These are phyloP conservation scores for Gobio occitaniae DNA, from an alignment of 2,797 vertebrate species.

Conservation along the genomic window DNA sequence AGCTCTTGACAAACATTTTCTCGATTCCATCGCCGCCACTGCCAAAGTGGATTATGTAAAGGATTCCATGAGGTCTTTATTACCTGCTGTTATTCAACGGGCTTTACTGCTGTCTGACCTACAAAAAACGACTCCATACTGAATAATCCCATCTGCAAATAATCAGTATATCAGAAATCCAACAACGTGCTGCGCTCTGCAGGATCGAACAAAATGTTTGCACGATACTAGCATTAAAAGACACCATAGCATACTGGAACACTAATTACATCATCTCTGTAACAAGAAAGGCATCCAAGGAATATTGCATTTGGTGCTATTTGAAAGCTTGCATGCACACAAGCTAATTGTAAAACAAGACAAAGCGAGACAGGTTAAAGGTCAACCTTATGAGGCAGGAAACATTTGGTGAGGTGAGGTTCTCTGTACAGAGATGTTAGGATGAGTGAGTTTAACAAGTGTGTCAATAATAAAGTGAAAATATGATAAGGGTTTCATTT, in stretches of 20 bases:
- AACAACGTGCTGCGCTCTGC: not conserved
- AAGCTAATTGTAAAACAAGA: constrained; percentile 36
- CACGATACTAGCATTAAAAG: not conserved
- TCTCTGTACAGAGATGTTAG: not conserved
- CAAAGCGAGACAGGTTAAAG: not conserved
- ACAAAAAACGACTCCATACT: constrained; percentile 29
- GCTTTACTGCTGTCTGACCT: constrained; percentile 50
- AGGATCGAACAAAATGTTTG: not conserved
- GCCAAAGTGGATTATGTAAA: constrained; percentile 56
- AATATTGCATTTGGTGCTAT: constrained; percentile 26
- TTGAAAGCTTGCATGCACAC: constrained; percentile 17
- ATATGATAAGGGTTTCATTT: not conserved
- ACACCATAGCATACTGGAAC: not conserved
- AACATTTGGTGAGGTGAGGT: not conserved
- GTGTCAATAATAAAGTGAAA: not conserved
- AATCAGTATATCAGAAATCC: constrained; percentile 24
- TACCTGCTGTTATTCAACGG: constrained; percentile 49
- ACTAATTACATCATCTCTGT: constrained; percentile 8
- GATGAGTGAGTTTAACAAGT: not conserved
- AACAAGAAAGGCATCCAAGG: not conserved
- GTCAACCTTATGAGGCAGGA: not conserved
- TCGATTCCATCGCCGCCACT: not conserved
- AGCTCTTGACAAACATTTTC: constrained; percentile 30
- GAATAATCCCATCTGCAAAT: constrained; percentile 15
- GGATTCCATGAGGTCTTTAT: constrained; percentile 54